Percentiles rank a stretch among this genome's conserved stretches.
Evolutionary conservation across 2,797 vertebrate species (phyloP).

Genomic region (Pseudochromis fuscus): DNA sequence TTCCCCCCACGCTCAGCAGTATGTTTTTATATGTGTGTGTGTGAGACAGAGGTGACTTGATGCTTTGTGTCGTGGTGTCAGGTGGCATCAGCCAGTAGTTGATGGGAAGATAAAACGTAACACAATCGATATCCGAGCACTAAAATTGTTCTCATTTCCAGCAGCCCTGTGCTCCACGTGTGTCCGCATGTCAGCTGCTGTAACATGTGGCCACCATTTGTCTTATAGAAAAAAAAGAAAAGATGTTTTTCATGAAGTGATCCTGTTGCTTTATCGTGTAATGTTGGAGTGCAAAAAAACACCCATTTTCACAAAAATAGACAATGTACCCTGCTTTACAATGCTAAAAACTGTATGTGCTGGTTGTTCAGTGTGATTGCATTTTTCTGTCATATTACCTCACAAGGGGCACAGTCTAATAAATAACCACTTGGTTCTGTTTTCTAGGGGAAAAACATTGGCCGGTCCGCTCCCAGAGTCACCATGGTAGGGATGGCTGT

Average conservation of each 20-base stretch:
- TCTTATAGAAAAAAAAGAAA: neutral
- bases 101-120: conserved; percentile 55
- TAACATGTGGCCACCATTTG: conserved; percentile 2
- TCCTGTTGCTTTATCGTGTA: conserved; percentile 17
- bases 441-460: conserved; percentile 89
- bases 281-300: conserved; percentile 9
- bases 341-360: conserved; percentile 23
- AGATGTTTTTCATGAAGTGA: conserved; percentile 7
- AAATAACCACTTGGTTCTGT: conserved; percentile 81
- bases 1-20: conserved; percentile 6
- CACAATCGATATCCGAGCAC: conserved; percentile 54
- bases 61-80: conserved; percentile 61
- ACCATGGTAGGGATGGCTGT: conserved; percentile 88
- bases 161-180: conserved; percentile 7
- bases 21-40: neutral
- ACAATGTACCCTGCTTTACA: conserved; percentile 14
- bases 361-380: conserved; percentile 36
- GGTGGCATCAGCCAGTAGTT: conserved; percentile 49
- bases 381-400: conserved; percentile 22
- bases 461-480: conserved; percentile 87
- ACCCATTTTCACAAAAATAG: conserved; percentile 9
- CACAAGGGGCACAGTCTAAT: conserved; percentile 44
- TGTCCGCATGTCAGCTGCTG: conserved; percentile 26
- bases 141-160: conserved; percentile 42
- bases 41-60: conserved; percentile 35